Evolutionary conservation across 2,888 invertebrate genomes (phyloP).

Genomic region (Oscheius myriophilus): DNA sequence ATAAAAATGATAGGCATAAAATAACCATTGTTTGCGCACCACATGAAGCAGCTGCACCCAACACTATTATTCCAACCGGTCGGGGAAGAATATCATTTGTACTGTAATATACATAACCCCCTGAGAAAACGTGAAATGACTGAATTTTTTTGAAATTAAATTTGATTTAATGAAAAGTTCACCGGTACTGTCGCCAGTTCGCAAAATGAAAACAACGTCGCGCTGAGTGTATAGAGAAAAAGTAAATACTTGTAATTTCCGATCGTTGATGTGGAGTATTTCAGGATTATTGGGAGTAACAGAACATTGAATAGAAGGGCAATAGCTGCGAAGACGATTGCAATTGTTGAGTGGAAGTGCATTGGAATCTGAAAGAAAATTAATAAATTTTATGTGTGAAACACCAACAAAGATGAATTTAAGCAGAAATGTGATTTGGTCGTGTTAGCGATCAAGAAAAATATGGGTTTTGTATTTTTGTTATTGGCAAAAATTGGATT

Average conservation of each 20-base stretch:
- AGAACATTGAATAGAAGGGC: background rate
- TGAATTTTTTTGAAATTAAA: background rate
- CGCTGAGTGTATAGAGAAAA: background rate
- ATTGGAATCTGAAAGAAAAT: too few relatives aligned
- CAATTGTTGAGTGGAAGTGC: background rate
- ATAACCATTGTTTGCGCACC: background rate
- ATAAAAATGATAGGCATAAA: background rate
- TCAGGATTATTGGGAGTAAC: background rate
- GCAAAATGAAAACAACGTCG: background rate
- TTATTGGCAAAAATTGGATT: too few relatives aligned
- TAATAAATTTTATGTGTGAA: too few relatives aligned
- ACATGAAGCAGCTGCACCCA: background rate
- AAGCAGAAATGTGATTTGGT: too few relatives aligned
- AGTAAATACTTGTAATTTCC: constrained; percentile 1
- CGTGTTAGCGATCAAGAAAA: too few relatives aligned
- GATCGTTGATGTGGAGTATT: background rate
- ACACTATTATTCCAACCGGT: background rate
- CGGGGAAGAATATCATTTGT: background rate
- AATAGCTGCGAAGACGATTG: background rate
- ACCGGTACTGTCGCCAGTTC: too few relatives aligned
- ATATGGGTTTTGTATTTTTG: too few relatives aligned
- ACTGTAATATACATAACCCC: background rate
- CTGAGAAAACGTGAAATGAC: background rate
- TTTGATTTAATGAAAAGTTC: too few relatives aligned
- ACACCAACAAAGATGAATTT: too few relatives aligned